Conservation (phyloP, 2,797 vertebrate genomes). For the Arnoldichthys spilopterus region DNA sequence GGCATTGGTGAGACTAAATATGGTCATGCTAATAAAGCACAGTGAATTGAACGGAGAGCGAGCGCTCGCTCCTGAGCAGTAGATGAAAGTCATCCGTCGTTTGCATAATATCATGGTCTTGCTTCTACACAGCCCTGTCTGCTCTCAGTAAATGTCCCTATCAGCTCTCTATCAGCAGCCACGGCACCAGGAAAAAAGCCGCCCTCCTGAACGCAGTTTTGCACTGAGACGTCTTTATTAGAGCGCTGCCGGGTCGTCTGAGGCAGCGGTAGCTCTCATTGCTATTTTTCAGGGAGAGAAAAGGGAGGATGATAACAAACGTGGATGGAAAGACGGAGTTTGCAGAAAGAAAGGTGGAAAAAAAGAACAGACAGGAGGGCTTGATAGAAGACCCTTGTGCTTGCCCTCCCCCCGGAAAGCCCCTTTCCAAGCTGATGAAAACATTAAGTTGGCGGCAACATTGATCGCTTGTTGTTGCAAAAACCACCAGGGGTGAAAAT, state of each 20-base stretch:
- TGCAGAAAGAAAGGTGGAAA: not conserved
- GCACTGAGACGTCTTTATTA: not conserved
- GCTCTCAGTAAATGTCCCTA: not conserved
- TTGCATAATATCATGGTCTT: constrained; percentile 2
- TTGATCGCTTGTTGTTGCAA: not conserved
- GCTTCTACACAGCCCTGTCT: constrained; percentile 9
- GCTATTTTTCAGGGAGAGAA: not conserved
- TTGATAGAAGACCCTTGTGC: not conserved
- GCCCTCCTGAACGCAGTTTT: constrained; percentile 28
- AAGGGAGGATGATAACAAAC: not conserved
- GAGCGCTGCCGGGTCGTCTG: not conserved
- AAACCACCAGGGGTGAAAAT: not conserved
- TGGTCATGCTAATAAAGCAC: constrained; percentile 2
- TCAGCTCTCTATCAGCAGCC: constrained; percentile 11
- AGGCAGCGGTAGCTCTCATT: not conserved
- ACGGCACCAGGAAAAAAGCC: too few species aligned
- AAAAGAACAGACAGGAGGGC: not conserved
- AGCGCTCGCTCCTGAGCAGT: not conserved
- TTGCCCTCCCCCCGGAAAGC: not conserved
- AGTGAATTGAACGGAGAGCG: not conserved
- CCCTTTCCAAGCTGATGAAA: not conserved
- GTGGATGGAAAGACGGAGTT: not conserved
- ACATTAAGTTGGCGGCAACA: not conserved
- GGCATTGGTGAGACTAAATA: not conserved
- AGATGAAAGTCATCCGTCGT: constrained; percentile 4